Evolutionary conservation across 2,797 vertebrate species (phyloP).

Genomic region (Peromyscus attwateri): DNA sequence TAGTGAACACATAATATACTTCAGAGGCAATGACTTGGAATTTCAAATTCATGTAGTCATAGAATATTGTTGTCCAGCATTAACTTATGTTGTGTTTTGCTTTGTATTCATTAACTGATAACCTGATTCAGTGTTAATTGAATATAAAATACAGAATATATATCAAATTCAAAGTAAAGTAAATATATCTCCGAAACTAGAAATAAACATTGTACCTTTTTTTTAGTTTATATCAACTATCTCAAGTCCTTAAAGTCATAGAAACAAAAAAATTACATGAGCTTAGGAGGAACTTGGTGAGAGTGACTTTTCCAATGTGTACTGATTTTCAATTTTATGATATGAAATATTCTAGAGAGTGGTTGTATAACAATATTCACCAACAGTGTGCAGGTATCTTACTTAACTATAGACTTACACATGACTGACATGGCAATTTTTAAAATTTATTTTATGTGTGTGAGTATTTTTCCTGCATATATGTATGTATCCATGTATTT

Average conservation of each 20-base stretch:
- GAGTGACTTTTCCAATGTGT: not conserved
- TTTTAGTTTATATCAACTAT: not conserved
- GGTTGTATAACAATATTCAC: not conserved
- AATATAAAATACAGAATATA: not conserved
- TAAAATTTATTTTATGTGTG: not conserved
- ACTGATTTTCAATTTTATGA: not conserved
- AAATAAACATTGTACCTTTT: not conserved
- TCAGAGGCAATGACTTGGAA: not conserved
- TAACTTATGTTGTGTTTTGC: not conserved
- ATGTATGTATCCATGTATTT: not conserved
- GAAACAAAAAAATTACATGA: not conserved
- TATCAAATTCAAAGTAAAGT: not conserved
- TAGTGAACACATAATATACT: not conserved
- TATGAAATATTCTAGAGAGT: not conserved
- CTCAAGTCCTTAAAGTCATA: not conserved
- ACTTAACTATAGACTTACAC: not conserved
- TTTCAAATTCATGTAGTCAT: not conserved
- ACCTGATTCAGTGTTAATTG: not conserved
- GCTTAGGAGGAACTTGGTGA: fast-evolving
- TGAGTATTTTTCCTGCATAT: not conserved
- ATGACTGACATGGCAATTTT: not conserved
- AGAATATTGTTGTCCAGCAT: not conserved
- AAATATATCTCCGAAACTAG: not conserved
- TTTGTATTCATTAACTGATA: not conserved
- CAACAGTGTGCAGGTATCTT: too few relatives aligned